Conservation (phyloP, 2,888 invertebrate genomes). For the Eupithecia vulgata region DNA sequence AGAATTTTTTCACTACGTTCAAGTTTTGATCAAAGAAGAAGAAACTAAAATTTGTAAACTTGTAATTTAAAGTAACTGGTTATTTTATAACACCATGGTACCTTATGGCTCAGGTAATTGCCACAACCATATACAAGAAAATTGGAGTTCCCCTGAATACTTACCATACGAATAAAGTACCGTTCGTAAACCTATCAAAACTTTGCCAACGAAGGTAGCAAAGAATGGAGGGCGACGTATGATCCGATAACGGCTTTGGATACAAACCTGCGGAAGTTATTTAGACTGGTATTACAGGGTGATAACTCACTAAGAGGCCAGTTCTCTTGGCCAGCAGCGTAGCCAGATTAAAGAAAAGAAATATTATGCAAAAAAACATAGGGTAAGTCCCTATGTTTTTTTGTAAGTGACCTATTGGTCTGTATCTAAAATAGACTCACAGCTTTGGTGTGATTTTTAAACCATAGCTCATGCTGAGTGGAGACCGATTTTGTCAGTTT, state of each 20-base stretch:
- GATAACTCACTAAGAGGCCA: not conserved
- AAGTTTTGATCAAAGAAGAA: too few species aligned
- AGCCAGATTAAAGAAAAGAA: not conserved
- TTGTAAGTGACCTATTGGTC: too few species aligned
- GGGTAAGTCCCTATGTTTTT: too few species aligned
- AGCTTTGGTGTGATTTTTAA: too few species aligned
- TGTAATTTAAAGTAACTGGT: too few species aligned
- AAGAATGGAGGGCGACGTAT: not conserved
- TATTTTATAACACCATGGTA: too few species aligned
- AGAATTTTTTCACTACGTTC: too few species aligned
- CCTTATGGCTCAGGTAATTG: not conserved
- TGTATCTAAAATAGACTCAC: too few species aligned
- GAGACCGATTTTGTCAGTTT: too few species aligned
- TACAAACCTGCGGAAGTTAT: constrained; percentile 5
- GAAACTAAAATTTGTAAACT: too few species aligned
- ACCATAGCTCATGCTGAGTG: too few species aligned
- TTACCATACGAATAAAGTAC: constrained; percentile 5
- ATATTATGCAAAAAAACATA: not conserved
- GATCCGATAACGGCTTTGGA: not conserved
- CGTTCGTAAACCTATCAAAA: constrained; percentile 4
- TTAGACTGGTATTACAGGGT: not conserved
- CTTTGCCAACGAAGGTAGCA: not conserved
- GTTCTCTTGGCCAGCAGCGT: not conserved
- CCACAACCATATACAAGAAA: not conserved
- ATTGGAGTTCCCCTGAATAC: not conserved